These are phyloP conservation scores for Xiphophorus birchmanni DNA, from an alignment of 2,797 vertebrate species.

Conservation along the genomic window DNA sequence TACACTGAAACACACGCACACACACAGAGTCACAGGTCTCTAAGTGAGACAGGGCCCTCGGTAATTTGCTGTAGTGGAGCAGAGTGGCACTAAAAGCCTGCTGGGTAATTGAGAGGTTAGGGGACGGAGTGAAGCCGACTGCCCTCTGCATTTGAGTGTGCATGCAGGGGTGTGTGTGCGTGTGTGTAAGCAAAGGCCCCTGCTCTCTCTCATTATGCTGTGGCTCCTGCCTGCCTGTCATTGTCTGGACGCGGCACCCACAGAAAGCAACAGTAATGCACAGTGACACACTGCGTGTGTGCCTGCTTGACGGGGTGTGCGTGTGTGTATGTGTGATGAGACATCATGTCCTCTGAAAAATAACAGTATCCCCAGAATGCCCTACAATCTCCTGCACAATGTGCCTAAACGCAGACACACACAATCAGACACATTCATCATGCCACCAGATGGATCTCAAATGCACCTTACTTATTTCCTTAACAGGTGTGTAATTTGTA, in stretches of 20 bases:
- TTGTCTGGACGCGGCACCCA: constrained; percentile 78
- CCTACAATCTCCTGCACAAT: constrained; percentile 53
- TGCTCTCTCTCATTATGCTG: constrained; percentile 91
- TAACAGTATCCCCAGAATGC: constrained; percentile 74
- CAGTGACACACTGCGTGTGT: constrained; percentile 73
- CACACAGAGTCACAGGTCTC: constrained; percentile 77
- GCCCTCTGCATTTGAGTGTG: constrained; percentile 70
- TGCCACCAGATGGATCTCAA: constrained; percentile 40
- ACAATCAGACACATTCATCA: constrained; percentile 51
- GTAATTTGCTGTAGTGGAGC: constrained; percentile 95
- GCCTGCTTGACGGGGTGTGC: constrained; percentile 59
- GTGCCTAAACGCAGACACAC: constrained; percentile 53
- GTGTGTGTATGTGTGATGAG: constrained; percentile 72
- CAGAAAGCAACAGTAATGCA: constrained; percentile 84
- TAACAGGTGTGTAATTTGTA: neutral
- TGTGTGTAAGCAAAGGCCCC: constrained; percentile 70
- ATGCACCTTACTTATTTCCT: neutral
- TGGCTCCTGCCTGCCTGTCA: constrained; percentile 85
- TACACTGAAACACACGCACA: constrained; percentile 41
- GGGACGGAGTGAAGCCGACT: constrained; percentile 81
- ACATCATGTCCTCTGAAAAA: constrained; percentile 81
- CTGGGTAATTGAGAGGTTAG: constrained; percentile 95
- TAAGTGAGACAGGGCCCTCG: constrained; percentile 90
- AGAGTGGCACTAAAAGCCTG: constrained; percentile 92
- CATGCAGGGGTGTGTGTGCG: constrained; percentile 33